These are phyloP conservation scores for Machaerirhynchus nigripectus DNA, from an alignment of 2,113 vertebrate species.

Conservation along the genomic window DNA sequence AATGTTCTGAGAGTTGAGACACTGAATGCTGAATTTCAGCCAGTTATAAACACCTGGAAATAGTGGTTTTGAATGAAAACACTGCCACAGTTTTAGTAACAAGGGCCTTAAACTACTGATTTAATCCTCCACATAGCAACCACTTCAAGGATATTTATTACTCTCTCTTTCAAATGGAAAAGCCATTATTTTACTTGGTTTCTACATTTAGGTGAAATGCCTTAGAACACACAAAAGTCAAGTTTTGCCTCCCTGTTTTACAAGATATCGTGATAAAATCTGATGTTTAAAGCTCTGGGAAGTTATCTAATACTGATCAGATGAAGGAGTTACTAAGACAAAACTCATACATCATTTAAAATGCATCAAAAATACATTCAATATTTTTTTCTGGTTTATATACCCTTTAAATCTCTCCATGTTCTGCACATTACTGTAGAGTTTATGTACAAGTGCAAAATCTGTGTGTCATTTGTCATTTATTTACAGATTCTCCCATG, in stretches of 20 bases:
- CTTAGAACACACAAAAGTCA: neutral
- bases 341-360: conserved; percentile 56
- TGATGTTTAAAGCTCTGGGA: conserved; percentile 23
- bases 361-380: conserved; percentile 70
- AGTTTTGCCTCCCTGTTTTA: neutral
- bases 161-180: neutral
- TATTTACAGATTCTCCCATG: conserved; percentile 53
- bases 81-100: neutral
- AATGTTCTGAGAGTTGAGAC: neutral
- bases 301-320: conserved; percentile 27
- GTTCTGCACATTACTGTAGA: conserved; percentile 42
- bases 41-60: neutral
- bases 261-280: neutral
- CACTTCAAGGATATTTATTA: neutral
- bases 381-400: conserved; percentile 48
- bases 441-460: conserved; percentile 67
- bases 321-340: conserved; percentile 49
- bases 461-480: neutral
- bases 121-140: neutral
- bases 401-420: conserved; percentile 47
- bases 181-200: neutral
- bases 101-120: neutral
- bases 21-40: neutral
- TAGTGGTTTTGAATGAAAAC: neutral
- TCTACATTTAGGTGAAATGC: neutral